Evolutionary conservation across 2,797 vertebrate genomes (phyloP).

Genomic region (Oreochromis grahami): DNA sequence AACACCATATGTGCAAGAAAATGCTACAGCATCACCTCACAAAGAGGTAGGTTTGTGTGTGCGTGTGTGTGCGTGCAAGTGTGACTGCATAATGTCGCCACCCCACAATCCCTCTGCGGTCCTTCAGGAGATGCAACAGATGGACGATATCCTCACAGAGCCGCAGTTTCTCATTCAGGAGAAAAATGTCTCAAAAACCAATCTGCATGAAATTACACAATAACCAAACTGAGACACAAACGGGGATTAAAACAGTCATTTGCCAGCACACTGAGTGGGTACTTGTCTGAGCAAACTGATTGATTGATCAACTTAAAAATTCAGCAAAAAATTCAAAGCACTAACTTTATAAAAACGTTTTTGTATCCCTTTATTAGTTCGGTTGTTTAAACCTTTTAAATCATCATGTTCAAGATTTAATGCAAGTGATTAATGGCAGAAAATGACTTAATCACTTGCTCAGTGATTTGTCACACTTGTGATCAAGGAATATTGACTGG

Average conservation of each 20-base stretch:
- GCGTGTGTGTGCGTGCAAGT: neutral
- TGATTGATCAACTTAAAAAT: neutral
- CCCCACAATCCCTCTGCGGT: conserved; percentile 2
- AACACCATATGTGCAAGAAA: conserved; percentile 56
- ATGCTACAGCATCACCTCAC: conserved; percentile 64
- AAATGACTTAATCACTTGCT: neutral
- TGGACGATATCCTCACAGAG: conserved; percentile 64
- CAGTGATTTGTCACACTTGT: neutral
- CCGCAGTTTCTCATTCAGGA: conserved; percentile 66
- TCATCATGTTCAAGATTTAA: neutral
- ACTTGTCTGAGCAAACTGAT: neutral
- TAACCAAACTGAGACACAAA: conserved; percentile 41
- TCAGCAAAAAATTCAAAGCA: neutral
- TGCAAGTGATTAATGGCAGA: neutral
- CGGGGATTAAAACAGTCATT: neutral
- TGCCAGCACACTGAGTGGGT: neutral
- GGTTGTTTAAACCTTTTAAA: neutral
- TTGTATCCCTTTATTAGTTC: neutral
- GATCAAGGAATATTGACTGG: neutral
- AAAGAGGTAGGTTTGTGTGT: conserved; percentile 28
- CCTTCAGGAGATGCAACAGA: conserved; percentile 75
- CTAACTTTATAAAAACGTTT: neutral
- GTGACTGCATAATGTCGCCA: neutral
- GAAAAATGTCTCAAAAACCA: conserved; percentile 69
- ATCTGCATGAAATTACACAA: conserved; percentile 37